Evolutionary conservation across 1,140 invertebrate species (phyloP).

Genomic region (Drosophila triauraria): DNA sequence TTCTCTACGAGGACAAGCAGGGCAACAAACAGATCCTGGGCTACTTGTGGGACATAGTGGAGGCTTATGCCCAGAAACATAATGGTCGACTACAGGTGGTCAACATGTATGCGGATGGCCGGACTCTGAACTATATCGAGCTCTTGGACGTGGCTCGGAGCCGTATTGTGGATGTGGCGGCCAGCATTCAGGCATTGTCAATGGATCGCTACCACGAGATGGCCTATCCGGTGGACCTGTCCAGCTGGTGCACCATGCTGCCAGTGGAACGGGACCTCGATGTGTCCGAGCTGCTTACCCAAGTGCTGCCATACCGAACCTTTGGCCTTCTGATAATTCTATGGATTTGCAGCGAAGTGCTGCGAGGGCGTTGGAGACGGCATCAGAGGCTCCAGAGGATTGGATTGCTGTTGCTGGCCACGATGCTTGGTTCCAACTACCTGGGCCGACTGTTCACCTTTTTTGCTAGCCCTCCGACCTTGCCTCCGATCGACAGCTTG

Average conservation of each 20-base stretch:
- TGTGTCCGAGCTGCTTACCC: constrained; percentile 15
- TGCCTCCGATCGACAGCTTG: constrained; percentile 35
- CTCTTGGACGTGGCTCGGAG: constrained; percentile 40
- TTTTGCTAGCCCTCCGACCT: constrained; percentile 34
- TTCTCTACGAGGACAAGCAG: constrained; percentile 40
- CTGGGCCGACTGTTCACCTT: constrained; percentile 35
- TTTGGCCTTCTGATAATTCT: constrained; percentile 22
- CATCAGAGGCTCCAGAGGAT: constrained; percentile 31
- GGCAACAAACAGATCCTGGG: constrained; percentile 41
- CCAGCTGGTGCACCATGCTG: constrained; percentile 70
- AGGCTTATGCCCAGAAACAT: constrained; percentile 37
- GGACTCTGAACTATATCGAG: constrained; percentile 42
- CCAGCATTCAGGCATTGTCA: constrained; percentile 55
- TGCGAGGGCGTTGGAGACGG: constrained; percentile 12
- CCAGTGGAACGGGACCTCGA: constrained; percentile 37
- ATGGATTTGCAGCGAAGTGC: constrained; percentile 16
- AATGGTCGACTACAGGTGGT: constrained; percentile 45
- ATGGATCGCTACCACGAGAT: constrained; percentile 26
- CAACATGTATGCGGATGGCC: constrained; percentile 1
- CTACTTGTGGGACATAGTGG: constrained; percentile 62
- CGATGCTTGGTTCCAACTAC: constrained; percentile 45
- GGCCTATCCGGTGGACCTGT: constrained; percentile 42
- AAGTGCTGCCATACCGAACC: constrained; percentile 8
- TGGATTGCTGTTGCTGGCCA: constrained; percentile 43
- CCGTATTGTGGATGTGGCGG: constrained; percentile 45